These are phyloP conservation scores for Auanema sp. DNA, from an alignment of 2,888 invertebrate genomes.

Conservation along the genomic window DNA sequence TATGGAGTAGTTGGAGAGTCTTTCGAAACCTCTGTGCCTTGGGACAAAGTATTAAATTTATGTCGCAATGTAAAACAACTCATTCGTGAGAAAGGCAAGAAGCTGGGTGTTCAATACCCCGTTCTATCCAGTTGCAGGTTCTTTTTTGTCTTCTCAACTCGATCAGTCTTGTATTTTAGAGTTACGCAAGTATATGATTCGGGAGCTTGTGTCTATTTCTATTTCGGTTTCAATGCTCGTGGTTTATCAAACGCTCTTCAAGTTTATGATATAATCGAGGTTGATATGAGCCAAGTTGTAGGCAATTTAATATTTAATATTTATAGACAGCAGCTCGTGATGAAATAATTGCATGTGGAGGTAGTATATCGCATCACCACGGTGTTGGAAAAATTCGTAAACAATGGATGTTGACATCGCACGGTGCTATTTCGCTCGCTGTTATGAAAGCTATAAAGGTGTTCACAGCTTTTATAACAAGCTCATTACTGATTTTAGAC, in stretches of 20 bases:
- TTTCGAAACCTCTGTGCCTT: constrained; percentile 97
- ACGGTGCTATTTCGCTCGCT: constrained; percentile 79
- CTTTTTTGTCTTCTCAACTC: neutral
- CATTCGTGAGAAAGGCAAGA: constrained; percentile 70
- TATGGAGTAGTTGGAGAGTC: constrained; percentile 89
- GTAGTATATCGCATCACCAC: constrained; percentile 93
- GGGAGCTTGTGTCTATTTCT: constrained; percentile 93
- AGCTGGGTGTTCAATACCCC: constrained; percentile 67
- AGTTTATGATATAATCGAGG: constrained; percentile 84
- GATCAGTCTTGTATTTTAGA: constrained; percentile 52
- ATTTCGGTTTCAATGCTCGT: constrained; percentile 80
- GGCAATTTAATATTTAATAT: neutral
- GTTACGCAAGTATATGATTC: constrained; percentile 96
- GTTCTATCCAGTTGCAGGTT: constrained; percentile 68
- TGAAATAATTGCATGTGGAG: constrained; percentile 86
- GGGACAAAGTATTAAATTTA: constrained; percentile 72
- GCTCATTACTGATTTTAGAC: constrained; percentile 54
- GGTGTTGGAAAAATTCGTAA: constrained; percentile 79
- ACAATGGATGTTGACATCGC: constrained; percentile 82
- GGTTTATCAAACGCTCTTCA: constrained; percentile 75
- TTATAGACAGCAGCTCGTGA: constrained; percentile 77
- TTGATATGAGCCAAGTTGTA: constrained; percentile 32
- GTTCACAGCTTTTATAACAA: neutral
- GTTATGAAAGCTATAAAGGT: constrained; percentile 80
- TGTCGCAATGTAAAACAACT: constrained; percentile 87